A percentile compares a stretch with the other conserved stretches of the same genome.
Conservation (phyloP, 1,140 invertebrate species). For the Heliothis subflexa region DNA sequence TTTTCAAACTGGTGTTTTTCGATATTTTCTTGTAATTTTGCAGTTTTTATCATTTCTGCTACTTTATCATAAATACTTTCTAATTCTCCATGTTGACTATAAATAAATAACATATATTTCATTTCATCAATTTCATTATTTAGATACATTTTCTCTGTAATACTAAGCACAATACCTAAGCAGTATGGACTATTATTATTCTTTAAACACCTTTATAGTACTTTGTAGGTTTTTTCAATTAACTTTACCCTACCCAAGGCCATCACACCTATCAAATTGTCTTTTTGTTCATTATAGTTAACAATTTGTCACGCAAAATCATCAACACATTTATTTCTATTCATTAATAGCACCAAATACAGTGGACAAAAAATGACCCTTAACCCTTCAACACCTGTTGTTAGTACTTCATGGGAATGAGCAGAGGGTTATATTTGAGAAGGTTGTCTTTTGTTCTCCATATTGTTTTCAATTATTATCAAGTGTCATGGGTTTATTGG, state of each 20-base stretch:
- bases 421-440: neutral
- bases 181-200: no score
- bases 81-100: no score
- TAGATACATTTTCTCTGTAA: no score
- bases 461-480: slow-evolving; percentile 21
- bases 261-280: neutral
- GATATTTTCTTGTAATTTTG: neutral
- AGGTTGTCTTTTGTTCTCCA: neutral
- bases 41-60: neutral
- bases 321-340: neutral
- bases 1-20: no score
- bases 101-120: no score
- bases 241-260: no score
- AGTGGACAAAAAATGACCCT: slow-evolving; percentile 7
- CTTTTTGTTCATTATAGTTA: neutral
- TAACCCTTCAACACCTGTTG: slow-evolving; percentile 34
- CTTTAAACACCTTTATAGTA: no score
- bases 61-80: neutral
- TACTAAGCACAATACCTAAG: no score
- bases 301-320: slow-evolving; percentile 25
- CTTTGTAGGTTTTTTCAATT: no score
- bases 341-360: slow-evolving; percentile 14
- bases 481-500: slow-evolving; percentile 14
- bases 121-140: no score
- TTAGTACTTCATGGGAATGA: slow-evolving; percentile 35